A percentile compares a stretch with the other conserved stretches of the same genome.
These are phyloP conservation scores for Sarcophaga bullata DNA, from an alignment of 1,140 invertebrate genomes.

Conservation along the genomic window DNA sequence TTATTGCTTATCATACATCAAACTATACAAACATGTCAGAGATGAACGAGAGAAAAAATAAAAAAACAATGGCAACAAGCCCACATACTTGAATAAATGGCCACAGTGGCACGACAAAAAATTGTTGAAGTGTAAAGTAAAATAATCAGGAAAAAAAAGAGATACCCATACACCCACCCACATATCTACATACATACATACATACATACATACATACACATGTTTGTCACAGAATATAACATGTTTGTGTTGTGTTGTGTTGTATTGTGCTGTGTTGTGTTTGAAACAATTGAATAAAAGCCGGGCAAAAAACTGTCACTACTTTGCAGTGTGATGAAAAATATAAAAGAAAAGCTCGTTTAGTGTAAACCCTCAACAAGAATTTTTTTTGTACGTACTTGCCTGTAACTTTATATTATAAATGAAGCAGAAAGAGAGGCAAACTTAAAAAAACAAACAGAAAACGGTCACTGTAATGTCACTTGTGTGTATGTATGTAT, in stretches of 20 bases:
- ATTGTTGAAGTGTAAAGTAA: slow-evolving; percentile 21
- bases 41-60: background rate
- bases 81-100: background rate
- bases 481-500: background rate
- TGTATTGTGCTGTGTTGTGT: too few relatives aligned
- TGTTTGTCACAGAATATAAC: too few relatives aligned
- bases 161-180: background rate
- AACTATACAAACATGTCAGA: slow-evolving; percentile 8
- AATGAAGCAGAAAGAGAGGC: too few relatives aligned
- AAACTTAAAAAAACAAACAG: too few relatives aligned
- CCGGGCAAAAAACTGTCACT: slow-evolving; percentile 2
- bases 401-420: too few relatives aligned
- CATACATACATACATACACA: background rate
- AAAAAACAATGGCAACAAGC: too few relatives aligned
- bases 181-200: too few relatives aligned
- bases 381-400: background rate
- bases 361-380: background rate
- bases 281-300: slow-evolving; percentile 22
- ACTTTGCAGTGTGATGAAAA: background rate
- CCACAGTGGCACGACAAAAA: background rate
- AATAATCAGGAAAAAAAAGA: slow-evolving; percentile 1
- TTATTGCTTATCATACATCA: slow-evolving; percentile 15
- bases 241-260: too few relatives aligned
- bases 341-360: background rate
- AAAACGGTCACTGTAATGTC: too few relatives aligned